A percentile compares a stretch with the other conserved stretches of the same genome.
Conservation (phyloP, 2,113 vertebrate species). For the Chlorodrepanis virens region DNA sequence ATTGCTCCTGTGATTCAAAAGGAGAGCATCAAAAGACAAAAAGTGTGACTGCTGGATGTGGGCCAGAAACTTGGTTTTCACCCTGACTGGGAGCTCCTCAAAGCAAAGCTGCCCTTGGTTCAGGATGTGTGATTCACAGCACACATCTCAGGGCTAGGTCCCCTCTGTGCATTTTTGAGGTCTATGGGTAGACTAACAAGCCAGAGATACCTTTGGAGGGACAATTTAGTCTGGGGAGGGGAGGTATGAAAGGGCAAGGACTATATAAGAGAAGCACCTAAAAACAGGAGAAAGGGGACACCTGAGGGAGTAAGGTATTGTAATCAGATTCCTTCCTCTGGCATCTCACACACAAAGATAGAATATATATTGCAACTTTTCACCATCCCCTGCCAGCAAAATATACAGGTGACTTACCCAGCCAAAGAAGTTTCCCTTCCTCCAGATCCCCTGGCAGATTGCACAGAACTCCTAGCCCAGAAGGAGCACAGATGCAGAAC, state of each 20-base stretch:
- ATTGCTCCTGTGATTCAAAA: neutral
- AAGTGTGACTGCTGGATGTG: neutral
- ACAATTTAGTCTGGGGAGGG: rapidly evolving
- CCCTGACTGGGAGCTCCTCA: rapidly evolving
- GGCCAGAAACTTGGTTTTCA: neutral
- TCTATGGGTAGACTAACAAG: neutral
- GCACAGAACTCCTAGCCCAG: neutral
- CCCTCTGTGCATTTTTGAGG: neutral
- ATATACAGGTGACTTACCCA: neutral
- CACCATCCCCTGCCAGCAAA: neutral
- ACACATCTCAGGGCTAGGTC: rapidly evolving
- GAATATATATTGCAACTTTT: neutral
- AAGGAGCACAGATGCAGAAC: rapidly evolving
- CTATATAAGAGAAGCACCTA: neutral
- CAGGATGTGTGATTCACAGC: rapidly evolving
- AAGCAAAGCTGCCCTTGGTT: neutral
- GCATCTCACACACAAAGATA: neutral
- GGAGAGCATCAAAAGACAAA: neutral
- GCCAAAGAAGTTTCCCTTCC: neutral
- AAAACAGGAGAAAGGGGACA: neutral
- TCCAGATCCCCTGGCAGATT: neutral
- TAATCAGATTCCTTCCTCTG: neutral
- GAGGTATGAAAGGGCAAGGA: neutral
- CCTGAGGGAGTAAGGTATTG: neutral
- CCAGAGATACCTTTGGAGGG: neutral